These are phyloP conservation scores for Dilophus febrilis DNA, from an alignment of 2,888 invertebrate species.

Conservation along the genomic window DNA sequence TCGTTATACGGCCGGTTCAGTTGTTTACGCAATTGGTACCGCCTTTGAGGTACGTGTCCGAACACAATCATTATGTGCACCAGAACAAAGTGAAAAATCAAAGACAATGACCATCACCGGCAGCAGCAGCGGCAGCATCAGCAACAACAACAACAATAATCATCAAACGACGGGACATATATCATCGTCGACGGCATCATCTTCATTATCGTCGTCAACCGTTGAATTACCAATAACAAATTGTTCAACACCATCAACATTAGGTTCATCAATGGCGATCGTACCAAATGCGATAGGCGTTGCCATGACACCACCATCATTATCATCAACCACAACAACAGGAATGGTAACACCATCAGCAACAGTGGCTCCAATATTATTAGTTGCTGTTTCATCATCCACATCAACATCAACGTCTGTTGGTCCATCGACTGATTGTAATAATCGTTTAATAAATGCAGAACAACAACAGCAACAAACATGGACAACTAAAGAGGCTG, in stretches of 20 bases:
- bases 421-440: no score
- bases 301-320: background rate
- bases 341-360: background rate
- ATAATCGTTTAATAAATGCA: background rate
- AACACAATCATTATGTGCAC: slow-evolving; percentile 24
- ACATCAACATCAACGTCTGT: no score
- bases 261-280: slow-evolving; percentile 3
- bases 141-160: no score
- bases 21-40: slow-evolving; percentile 25
- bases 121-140: no score
- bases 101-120: no score
- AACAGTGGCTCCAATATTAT: background rate
- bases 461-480: slow-evolving; percentile 4
- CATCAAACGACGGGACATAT: background rate
- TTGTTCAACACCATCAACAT: background rate
- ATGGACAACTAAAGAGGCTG: slow-evolving; percentile 31
- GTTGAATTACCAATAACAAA: slow-evolving; percentile 2
- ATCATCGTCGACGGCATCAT: background rate
- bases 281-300: no score
- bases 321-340: background rate
- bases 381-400: background rate
- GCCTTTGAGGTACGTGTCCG: slow-evolving; percentile 29
- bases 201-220: slow-evolving; percentile 5
- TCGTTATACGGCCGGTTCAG: slow-evolving; percentile 19
- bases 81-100: slow-evolving; percentile 6